Percentiles rank a stretch among this genome's conserved stretches.
Conservation (phyloP, 2,797 vertebrate genomes). For the Rhinichthys osculus region DNA sequence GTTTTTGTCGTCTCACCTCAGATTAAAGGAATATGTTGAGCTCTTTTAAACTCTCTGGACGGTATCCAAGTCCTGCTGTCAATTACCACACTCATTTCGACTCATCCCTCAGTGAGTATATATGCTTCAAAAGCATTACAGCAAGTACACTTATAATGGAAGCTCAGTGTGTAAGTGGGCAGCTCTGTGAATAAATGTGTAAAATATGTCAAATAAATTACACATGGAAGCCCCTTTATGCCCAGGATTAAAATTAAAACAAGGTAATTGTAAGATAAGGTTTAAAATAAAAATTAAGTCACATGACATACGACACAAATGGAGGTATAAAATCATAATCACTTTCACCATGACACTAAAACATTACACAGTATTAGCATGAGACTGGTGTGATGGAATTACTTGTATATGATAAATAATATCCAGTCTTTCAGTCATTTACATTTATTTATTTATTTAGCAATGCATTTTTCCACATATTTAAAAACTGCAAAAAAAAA, state of each 20-base stretch:
- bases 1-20: conserved; percentile 15
- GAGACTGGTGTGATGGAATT: not conserved
- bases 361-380: not conserved
- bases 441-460: not conserved
- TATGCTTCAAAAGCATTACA: not conserved
- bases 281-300: not conserved
- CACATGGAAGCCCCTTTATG: not conserved
- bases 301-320: not conserved
- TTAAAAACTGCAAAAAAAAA: not conserved
- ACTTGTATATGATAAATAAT: not conserved
- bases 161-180: not conserved
- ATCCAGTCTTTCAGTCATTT: not conserved
- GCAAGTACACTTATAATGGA: not conserved
- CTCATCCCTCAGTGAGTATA: not conserved
- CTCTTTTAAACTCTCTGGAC: conserved; percentile 9
- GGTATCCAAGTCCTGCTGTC: not conserved
- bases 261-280: not conserved
- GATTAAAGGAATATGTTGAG: conserved; percentile 5
- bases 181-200: not conserved
- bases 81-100: not conserved
- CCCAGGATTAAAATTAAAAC: too few species aligned
- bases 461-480: not conserved
- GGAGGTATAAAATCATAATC: not conserved
- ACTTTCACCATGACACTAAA: not conserved
- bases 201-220: not conserved